Percentiles rank a stretch among this genome's conserved stretches.
phyloP scores from a whole-genome alignment of 2,888 invertebrate genomes.

The Hydroisotoma schaefferi region DNA sequence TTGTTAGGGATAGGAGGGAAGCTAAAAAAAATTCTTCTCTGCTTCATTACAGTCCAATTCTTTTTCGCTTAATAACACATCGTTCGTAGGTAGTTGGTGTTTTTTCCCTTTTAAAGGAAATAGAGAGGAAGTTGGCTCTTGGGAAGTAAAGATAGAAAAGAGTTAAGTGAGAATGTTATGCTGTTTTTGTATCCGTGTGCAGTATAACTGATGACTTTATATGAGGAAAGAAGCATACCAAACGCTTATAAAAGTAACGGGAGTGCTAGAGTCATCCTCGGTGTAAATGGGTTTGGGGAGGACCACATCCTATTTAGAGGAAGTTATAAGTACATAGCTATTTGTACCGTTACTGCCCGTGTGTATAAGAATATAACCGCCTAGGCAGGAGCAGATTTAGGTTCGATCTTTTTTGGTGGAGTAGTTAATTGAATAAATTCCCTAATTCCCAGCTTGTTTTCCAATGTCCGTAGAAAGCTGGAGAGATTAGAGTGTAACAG shows the following conservation, averaged over 20 bases:
- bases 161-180: neutral
- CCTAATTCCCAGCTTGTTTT: constrained; percentile 49
- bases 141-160: constrained; percentile 16
- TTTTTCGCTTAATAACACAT: constrained; percentile 43
- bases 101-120: constrained; percentile 21
- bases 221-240: neutral
- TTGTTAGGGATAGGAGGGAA: neutral
- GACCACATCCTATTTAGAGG: neutral
- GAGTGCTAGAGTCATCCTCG: no score
- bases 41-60: constrained; percentile 41
- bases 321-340: no score
- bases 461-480: constrained; percentile 47
- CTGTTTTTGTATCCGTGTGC: neutral
- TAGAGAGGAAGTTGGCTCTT: constrained; percentile 24
- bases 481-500: constrained; percentile 47
- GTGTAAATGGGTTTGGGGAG: constrained; percentile 5
- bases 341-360: neutral
- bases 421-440: constrained; percentile 49
- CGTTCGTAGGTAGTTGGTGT: no score
- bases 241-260: no score
- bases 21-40: neutral
- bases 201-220: no score
- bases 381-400: neutral
- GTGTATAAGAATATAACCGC: constrained; percentile 1
- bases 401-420: constrained; percentile 40